A percentile compares a stretch with the other conserved stretches of the same genome.
Conservation (phyloP, 1,140 invertebrate species). For the Drosophila kepulauana region DNA sequence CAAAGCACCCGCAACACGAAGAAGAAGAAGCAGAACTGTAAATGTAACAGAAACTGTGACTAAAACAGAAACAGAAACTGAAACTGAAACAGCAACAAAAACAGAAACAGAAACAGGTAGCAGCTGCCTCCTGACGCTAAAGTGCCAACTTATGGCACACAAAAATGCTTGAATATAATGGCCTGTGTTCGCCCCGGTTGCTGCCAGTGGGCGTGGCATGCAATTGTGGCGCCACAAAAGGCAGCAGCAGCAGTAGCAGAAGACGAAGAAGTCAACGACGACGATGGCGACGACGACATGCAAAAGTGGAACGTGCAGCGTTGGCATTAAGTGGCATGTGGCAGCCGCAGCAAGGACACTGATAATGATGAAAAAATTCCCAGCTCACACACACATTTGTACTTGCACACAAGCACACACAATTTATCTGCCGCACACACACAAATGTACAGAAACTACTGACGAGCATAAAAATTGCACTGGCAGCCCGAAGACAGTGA, state of each 20-base stretch:
- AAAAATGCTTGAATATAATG: constrained; percentile 81
- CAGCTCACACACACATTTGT: constrained; percentile 23
- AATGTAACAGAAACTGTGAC: not conserved
- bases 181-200: constrained; percentile 7
- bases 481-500: constrained; percentile 74
- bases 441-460: not conserved
- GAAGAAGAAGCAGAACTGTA: not conserved
- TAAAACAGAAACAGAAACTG: not conserved
- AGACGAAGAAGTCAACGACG: constrained; percentile 43
- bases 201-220: constrained; percentile 46
- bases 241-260: constrained; percentile 34
- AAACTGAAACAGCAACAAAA: constrained; percentile 4
- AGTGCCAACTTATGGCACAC: constrained; percentile 80
- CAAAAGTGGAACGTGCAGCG: constrained; percentile 77
- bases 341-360: constrained; percentile 73
- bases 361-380: constrained; percentile 83
- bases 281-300: constrained; percentile 53
- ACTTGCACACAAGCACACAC: constrained; percentile 50
- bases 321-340: constrained; percentile 83
- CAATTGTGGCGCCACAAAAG: constrained; percentile 70
- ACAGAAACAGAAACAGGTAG: constrained; percentile 62
- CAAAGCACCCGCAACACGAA: constrained; percentile 2
- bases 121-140: constrained; percentile 76
- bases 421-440: constrained; percentile 31
- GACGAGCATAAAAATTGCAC: constrained; percentile 75